phyloP scores from a whole-genome alignment of 2,888 invertebrate genomes.

The Proisotoma minuta region DNA sequence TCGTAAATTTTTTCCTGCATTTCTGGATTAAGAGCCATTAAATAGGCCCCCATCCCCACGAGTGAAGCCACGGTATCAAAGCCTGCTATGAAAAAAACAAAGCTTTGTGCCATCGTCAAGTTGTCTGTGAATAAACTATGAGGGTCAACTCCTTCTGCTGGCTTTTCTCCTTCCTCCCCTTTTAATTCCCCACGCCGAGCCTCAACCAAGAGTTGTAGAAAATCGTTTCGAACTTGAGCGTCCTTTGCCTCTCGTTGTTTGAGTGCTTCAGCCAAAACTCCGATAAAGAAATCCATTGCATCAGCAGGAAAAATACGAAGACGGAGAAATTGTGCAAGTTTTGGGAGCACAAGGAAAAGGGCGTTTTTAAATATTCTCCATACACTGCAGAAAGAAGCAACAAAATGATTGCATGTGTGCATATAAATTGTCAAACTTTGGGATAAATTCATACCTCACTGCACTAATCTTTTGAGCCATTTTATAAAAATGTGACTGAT shows the following conservation, averaged over 20 bases:
- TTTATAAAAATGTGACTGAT: constrained; percentile 51
- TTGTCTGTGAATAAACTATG: constrained; percentile 11
- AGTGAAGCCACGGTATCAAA: constrained; percentile 10
- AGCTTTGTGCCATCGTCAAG: constrained; percentile 8
- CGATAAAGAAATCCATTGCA: constrained; percentile 29
- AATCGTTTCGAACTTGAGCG: constrained; percentile 20
- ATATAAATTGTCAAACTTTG: too few species aligned
- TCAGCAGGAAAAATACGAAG: constrained; percentile 17
- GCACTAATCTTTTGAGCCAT: constrained; percentile 36
- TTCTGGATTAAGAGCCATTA: constrained; percentile 1
- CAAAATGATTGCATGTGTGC: too few species aligned
- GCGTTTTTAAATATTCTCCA: constrained; percentile 11
- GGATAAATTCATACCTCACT: too few species aligned
- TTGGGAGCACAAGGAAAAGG: constrained; percentile 13
- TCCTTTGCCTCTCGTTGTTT: background rate
- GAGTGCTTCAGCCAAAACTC: constrained; percentile 24
- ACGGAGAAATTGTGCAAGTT: constrained; percentile 10
- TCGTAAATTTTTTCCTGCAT: constrained; percentile 3
- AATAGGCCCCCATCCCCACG: background rate
- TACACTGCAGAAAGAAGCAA: constrained; percentile 13
- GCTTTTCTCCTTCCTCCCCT: constrained; percentile 17
- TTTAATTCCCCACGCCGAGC: constrained; percentile 25
- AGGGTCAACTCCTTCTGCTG: too few species aligned
- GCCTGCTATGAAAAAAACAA: constrained; percentile 16
- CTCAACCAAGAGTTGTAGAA: constrained; percentile 38